Conservation (phyloP, 2,888 invertebrate genomes). For the Cactoblastis cactorum region DNA sequence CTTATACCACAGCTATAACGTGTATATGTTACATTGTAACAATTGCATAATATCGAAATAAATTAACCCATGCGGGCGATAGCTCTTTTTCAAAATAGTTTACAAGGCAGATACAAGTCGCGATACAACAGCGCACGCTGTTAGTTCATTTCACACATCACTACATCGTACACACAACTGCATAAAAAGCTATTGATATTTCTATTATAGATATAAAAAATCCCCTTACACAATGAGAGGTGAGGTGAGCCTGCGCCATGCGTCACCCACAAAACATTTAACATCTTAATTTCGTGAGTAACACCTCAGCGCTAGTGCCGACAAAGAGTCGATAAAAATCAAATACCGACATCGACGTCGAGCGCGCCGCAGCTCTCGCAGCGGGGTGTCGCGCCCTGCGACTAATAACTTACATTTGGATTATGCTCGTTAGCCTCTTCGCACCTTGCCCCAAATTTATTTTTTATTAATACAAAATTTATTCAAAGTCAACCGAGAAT, state of each 20-base stretch:
- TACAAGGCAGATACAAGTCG: conserved; percentile 6
- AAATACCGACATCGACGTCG: conserved; percentile 48
- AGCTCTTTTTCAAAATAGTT: conserved; percentile 1
- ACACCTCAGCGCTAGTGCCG: conserved; percentile 73
- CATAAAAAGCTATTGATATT: conserved; percentile 59
- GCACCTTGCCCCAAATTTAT: conserved; percentile 71
- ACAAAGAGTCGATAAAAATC: conserved; percentile 75
- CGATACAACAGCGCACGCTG: background rate
- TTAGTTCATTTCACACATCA: conserved; percentile 46
- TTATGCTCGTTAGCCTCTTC: conserved; percentile 77
- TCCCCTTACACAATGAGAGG: conserved; percentile 31
- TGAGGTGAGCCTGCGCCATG: conserved; percentile 51
- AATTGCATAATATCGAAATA: too few species aligned
- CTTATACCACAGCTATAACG: too few species aligned
- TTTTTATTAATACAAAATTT: conserved; percentile 74
- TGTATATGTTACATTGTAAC: too few species aligned
- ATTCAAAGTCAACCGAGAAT: conserved; percentile 64
- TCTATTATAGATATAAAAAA: conserved; percentile 53
- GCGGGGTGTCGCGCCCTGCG: conserved; percentile 56
- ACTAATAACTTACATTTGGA: conserved; percentile 76
- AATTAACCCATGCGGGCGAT: too few species aligned
- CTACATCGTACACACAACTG: conserved; percentile 40
- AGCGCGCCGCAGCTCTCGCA: conserved; percentile 48
- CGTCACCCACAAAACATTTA: conserved; percentile 74
- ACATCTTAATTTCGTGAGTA: conserved; percentile 75